Conservation (phyloP, 2,888 invertebrate species). For the Orchesellides sinensis region DNA sequence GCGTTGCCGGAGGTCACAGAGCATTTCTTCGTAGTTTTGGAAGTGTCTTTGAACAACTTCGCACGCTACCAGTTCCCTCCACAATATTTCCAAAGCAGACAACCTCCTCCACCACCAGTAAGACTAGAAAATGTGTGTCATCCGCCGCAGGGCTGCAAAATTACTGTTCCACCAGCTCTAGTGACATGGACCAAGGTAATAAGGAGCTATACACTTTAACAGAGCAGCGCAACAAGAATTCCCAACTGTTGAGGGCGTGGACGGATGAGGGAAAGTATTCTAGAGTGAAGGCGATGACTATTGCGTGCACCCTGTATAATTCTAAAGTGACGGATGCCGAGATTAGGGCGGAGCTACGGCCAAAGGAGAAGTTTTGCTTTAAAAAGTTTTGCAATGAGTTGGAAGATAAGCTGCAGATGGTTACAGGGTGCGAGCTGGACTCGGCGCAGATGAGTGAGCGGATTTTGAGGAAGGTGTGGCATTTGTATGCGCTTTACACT, state of each 20-base stretch:
- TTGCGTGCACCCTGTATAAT: constrained; percentile 60
- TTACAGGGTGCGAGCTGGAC: constrained; percentile 18
- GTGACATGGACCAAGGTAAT: not conserved
- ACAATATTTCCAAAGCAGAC: not conserved
- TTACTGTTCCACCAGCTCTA: too few species aligned
- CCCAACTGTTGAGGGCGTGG: constrained; percentile 48
- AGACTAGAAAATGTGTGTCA: not conserved
- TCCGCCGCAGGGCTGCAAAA: too few species aligned
- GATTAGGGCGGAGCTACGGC: constrained; percentile 40
- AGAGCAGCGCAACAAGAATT: constrained; percentile 25
- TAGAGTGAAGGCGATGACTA: constrained; percentile 63
- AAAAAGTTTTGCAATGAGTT: constrained; percentile 60
- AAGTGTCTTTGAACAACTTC: constrained; percentile 8
- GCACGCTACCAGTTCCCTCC: not conserved
- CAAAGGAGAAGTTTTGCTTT: constrained; percentile 54
- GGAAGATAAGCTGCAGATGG: constrained; percentile 44
- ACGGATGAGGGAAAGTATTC: constrained; percentile 65
- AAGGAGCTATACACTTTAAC: not conserved
- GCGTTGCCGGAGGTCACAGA: not conserved
- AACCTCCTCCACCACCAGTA: not conserved
- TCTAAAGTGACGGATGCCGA: constrained; percentile 59
- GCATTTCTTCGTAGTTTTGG: not conserved
- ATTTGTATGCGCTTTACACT: constrained; percentile 62
- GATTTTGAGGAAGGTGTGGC: constrained; percentile 55
- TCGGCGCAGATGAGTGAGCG: constrained; percentile 21